A percentile compares a stretch with the other conserved stretches of the same genome.
Evolutionary conservation across 2,113 vertebrate genomes (phyloP).

Genomic region (Syngnathus typhle): DNA sequence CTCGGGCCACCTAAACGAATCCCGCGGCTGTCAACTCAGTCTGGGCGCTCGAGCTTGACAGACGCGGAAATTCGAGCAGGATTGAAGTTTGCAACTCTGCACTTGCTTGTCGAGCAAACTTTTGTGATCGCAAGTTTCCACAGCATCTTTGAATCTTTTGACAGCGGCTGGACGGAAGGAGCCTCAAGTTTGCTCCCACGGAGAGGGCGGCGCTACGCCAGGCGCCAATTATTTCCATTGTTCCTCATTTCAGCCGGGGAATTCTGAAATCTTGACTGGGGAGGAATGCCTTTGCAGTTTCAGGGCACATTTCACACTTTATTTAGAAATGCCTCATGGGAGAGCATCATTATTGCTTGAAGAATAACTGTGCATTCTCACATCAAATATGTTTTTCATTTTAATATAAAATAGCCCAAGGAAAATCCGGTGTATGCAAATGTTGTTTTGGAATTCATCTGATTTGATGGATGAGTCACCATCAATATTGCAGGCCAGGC

Average conservation of each 20-base stretch:
- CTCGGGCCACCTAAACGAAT: neutral
- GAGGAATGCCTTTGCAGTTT: neutral
- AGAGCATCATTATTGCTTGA: too few species aligned
- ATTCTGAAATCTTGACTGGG: neutral
- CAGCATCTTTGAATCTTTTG: neutral
- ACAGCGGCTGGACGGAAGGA: neutral
- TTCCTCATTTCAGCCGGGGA: constrained; percentile 16
- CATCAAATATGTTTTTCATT: too few species aligned
- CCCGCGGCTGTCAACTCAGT: neutral
- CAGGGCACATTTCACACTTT: neutral
- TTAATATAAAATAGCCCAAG: too few species aligned
- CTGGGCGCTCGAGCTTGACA: neutral
- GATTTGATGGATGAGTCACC: constrained; percentile 25
- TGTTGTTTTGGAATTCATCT: constrained; percentile 24
- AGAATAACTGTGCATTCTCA: neutral
- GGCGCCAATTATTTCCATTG: constrained; percentile 54
- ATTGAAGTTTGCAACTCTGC: neutral
- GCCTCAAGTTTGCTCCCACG: neutral
- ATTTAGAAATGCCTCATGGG: neutral
- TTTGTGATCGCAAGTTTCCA: neutral
- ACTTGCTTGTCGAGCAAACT: neutral
- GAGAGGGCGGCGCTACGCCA: constrained; percentile 9
- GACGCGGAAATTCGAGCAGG: neutral
- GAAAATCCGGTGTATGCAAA: neutral
- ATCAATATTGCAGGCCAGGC: constrained; percentile 9